These are phyloP conservation scores for Eilema sororculum DNA, from an alignment of 2,888 invertebrate genomes.

Conservation along the genomic window DNA sequence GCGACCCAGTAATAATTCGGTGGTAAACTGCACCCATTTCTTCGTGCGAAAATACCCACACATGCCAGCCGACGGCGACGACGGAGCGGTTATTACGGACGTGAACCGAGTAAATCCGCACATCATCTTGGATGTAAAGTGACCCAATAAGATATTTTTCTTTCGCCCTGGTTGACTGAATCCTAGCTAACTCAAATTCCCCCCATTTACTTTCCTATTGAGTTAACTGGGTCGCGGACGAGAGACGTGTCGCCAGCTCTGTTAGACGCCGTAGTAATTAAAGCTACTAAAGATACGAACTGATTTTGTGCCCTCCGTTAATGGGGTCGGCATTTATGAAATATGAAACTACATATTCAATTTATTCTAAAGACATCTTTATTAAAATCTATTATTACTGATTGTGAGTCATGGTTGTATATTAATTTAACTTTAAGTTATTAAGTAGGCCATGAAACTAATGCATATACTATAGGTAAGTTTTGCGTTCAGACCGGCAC, in stretches of 20 bases:
- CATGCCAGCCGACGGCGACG: no score
- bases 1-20: no score
- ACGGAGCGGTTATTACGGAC: no score
- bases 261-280: conserved; percentile 16
- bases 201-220: not conserved
- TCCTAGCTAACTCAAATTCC: not conserved
- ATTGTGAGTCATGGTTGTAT: conserved; percentile 1
- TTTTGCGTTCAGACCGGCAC: no score
- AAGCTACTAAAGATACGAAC: conserved; percentile 24
- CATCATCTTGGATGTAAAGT: no score
- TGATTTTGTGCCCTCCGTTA: conserved; percentile 9
- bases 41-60: no score
- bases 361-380: conserved; percentile 6
- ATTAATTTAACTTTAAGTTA: conserved; percentile 9
- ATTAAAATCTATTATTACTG: conserved; percentile 10
- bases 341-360: conserved; percentile 9
- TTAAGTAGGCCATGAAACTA: not conserved
- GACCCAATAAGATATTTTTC: no score
- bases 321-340: not conserved
- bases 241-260: not conserved
- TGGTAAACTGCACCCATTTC: no score
- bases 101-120: no score
- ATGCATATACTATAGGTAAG: not conserved
- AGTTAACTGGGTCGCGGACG: not conserved
- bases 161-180: no score